A percentile compares a stretch with the other conserved stretches of the same genome.
Evolutionary conservation across 2,797 vertebrate species (phyloP).

Genomic region (Parotocinclus haroldoi): DNA sequence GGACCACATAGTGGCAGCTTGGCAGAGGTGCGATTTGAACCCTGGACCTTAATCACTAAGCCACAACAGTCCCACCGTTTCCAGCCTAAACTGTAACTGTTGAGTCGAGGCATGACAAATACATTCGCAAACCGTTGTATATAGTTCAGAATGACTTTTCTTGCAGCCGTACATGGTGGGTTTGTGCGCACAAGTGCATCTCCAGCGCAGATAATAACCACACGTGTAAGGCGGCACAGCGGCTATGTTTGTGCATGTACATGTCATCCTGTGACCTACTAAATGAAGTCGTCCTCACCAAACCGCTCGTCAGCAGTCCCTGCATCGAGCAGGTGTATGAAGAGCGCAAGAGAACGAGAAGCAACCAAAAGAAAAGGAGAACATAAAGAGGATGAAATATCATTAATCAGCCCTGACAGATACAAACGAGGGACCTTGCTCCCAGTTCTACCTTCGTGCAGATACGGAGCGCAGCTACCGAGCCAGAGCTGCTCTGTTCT

Average conservation of each 20-base stretch:
- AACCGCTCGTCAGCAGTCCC: not conserved
- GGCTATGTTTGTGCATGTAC: constrained; percentile 2
- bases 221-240: not conserved
- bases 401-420: constrained; percentile 56
- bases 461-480: constrained; percentile 41
- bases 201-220: too few species aligned
- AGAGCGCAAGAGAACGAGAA: constrained; percentile 14
- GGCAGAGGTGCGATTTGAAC: too few species aligned
- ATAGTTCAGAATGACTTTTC: too few species aligned
- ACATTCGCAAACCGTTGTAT: too few species aligned
- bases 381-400: constrained; percentile 52
- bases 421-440: constrained; percentile 53
- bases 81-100: too few species aligned
- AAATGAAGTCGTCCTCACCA: constrained; percentile 33
- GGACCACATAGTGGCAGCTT: too few species aligned
- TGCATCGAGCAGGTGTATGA: constrained; percentile 23
- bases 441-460: constrained; percentile 51
- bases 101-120: too few species aligned
- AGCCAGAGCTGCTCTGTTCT: constrained; percentile 9
- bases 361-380: constrained; percentile 46
- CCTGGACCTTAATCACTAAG: too few species aligned
- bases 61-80: too few species aligned
- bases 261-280: constrained; percentile 20
- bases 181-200: not conserved
- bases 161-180: not conserved